phyloP scores from a whole-genome alignment of 2,797 vertebrate species.

The Halcyon badia region DNA sequence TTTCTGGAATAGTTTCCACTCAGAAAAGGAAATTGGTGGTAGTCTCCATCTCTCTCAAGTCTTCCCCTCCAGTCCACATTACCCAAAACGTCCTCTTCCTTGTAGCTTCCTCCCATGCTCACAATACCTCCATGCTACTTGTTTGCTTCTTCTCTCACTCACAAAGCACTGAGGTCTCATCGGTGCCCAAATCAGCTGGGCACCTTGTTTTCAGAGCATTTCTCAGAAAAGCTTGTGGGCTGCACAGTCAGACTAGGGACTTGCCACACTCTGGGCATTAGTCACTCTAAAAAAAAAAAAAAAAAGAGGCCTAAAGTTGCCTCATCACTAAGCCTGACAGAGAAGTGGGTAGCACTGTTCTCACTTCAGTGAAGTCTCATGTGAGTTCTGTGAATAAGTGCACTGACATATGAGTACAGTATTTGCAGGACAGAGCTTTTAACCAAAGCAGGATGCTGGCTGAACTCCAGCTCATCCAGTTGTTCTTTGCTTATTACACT shows the following conservation, averaged over 20 bases:
- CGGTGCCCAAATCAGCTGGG: background rate
- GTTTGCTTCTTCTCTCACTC: background rate
- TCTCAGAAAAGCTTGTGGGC: background rate
- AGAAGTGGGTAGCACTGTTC: background rate
- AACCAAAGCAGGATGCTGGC: conserved; percentile 22
- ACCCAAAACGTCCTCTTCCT: background rate
- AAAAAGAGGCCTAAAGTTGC: background rate
- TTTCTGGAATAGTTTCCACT: background rate
- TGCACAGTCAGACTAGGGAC: background rate
- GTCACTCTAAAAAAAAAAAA: background rate
- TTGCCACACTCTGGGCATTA: background rate
- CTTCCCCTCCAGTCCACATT: background rate
- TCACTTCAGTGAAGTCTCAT: background rate
- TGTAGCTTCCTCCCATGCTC: background rate
- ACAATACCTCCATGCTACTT: accelerated
- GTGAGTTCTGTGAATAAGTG: background rate
- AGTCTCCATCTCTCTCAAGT: background rate
- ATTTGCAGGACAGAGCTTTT: background rate
- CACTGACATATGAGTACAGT: background rate
- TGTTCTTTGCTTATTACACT: background rate
- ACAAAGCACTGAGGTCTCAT: accelerated
- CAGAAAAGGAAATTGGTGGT: background rate
- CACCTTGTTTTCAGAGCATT: background rate
- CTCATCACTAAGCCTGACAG: background rate
- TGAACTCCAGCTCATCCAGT: background rate